Evolutionary conservation across 1,140 invertebrate species (phyloP), one percentile per base, ranked within the genome.

Genomic region (Gonioctena quinquepunctata): DNA sequence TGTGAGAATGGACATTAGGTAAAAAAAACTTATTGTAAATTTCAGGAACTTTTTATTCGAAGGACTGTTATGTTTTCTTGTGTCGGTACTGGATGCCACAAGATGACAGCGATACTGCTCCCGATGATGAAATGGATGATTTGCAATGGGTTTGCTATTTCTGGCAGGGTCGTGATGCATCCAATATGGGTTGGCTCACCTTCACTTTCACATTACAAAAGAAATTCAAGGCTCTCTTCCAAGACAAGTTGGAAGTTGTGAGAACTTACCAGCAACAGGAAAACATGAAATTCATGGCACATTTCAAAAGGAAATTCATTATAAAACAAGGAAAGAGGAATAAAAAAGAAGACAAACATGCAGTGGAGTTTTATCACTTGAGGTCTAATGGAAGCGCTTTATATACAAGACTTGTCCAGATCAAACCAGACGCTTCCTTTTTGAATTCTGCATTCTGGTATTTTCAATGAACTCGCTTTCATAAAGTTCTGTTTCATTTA

Each of bases 111-210:
- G 90, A 87, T 25, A 86, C 88, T 2, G 90, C 88, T 42, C 21
- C 68, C 0, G 68, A 23, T 23, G 71, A 72, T 16, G 73, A 71
- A 4, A 93, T 95, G 78, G 95, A 96, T 77, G 94, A 97, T 81
- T 96, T 94, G 75, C 94, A 98, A 79, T 98, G 95, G 85, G 95
- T 98, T 28, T 97, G 99, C 6, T 99, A 99, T 83, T 99, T 99
- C 85, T 99, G 98, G 98, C 98, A 99, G 87, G 96, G 97, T 0
- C 85, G 98, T 71, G 92, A 98, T 80, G 97, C 98, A 2, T 92
- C 93, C 52, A 99, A 99, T 84, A 99, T 99, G 96, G 98, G 97
- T 19, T 99, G 97, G 97, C 87, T 99, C 0, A 99, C 96, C 6
- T 99, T 99, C 84, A 99, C 97, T 0, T 99, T 99, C 85, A 95